phyloP scores from a whole-genome alignment of 35 echinoderm and acorn worm genomes.

The Amphiura filiformis region DNA sequence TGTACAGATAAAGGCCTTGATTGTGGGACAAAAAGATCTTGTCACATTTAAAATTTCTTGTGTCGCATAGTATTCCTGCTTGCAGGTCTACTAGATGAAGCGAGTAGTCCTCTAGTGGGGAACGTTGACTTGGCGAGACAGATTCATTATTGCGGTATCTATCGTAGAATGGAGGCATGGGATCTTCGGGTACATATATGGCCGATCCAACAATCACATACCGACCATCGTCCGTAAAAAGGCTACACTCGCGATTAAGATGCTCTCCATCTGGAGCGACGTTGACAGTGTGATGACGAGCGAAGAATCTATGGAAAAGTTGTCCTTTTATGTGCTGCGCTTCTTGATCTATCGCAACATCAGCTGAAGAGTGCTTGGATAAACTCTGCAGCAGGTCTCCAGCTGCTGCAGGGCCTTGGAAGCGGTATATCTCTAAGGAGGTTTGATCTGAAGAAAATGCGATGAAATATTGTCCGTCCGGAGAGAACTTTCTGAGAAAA shows the following conservation, averaged over 20 bases:
- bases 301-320: conserved; percentile 84
- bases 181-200: conserved; percentile 86
- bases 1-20: conserved; percentile 94
- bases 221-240: conserved; percentile 94
- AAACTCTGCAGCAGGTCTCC: conserved; percentile 72
- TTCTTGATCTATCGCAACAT: conserved; percentile 65
- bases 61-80: conserved; percentile 82
- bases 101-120: conserved; percentile 93
- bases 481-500: conserved; percentile 94
- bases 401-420: conserved; percentile 82
- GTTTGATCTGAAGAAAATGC: conserved; percentile 98
- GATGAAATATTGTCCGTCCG: conserved; percentile 96
- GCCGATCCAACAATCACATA: conserved; percentile 99
- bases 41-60: conserved; percentile 87
- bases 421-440: conserved; percentile 92
- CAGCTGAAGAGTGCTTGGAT: conserved; percentile 38
- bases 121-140: conserved; percentile 86
- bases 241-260: conserved; percentile 93
- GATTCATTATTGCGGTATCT: conserved; percentile 98
- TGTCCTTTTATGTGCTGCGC: conserved; percentile 63
- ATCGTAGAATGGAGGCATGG: conserved; percentile 89
- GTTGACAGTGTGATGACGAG: conserved; percentile 74
- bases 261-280: conserved; percentile 94
- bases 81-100: conserved; percentile 90
- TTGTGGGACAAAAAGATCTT: conserved; percentile 98